Percentiles rank a stretch among this genome's conserved stretches.
Conservation (phyloP, 1,140 invertebrate genomes). For the Drosophila micromelanica region DNA sequence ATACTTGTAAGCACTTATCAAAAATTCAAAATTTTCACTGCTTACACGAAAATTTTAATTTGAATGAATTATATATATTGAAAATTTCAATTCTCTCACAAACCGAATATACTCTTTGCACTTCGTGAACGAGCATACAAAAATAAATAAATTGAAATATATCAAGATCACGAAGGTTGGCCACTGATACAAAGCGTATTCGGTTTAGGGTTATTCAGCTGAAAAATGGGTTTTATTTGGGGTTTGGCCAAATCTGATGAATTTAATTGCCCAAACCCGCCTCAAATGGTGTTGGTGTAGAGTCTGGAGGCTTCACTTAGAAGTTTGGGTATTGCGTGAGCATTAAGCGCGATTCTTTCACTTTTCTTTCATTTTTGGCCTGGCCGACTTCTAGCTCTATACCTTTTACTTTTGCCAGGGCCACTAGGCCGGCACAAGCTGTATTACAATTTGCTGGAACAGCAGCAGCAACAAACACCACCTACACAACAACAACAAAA, state of each 20-base stretch:
- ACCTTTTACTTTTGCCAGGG: constrained; percentile 57
- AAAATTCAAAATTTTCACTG: neutral
- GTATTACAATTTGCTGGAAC: constrained; percentile 70
- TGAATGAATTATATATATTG: neutral
- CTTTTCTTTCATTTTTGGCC: constrained; percentile 40
- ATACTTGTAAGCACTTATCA: neutral
- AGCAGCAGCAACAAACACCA: constrained; percentile 24
- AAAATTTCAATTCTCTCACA: too few species aligned
- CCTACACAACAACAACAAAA: constrained; percentile 14
- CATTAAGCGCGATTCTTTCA: constrained; percentile 41
- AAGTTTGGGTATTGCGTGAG: constrained; percentile 62
- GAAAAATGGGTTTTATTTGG: constrained; percentile 1
- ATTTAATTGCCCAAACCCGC: constrained; percentile 64
- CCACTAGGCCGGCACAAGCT: constrained; percentile 58
- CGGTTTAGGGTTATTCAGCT: neutral
- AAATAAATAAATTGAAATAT: neutral
- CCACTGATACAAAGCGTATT: neutral
- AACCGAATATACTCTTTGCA: too few species aligned
- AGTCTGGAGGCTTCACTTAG: neutral
- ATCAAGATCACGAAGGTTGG: neutral
- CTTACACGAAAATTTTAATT: neutral
- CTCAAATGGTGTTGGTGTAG: constrained; percentile 22
- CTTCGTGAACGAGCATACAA: too few species aligned
- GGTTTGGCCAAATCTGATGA: constrained; percentile 43
- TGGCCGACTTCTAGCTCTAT: constrained; percentile 18